Evolutionary conservation across 2,113 vertebrate species (phyloP), one percentile per base, ranked within the genome.

Genomic region (Microtus oregoni): DNA sequence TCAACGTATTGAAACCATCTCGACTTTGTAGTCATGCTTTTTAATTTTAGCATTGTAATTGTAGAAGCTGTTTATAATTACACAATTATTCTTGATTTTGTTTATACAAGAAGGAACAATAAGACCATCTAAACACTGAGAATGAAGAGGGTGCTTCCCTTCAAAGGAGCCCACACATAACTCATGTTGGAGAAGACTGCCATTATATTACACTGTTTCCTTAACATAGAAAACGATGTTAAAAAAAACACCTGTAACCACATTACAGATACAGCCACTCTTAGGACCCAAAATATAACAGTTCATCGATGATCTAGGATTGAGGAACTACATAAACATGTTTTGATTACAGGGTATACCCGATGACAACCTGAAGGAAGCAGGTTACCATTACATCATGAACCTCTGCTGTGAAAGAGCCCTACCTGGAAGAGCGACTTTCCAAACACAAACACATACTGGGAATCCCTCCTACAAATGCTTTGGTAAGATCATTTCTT

Each of bases 61-160:
- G n/a, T 38, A 82, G 73, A 94, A 92, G 10, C 73, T 22, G 55
- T 38, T 78, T 44, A 47, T 19, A 50, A 58, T 26, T 50, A 1
- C 20, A 38, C 77, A 81, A 24, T 88, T 88, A 52, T 78, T 47
- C 19, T 7, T 90, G 44, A 17, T 67, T 89, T 92, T 91, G 61
- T 63, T 75, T 75, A 85, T 88, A 72, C 3, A 68, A 70, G 86
- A 68, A 89, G 30, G 82, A 83, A 92, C 28, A 86, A 38, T 72
- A 91, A 68, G 83, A 86, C 82, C 91, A 95, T 67, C 86, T 28
- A 63, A 86, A 89, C 77, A 76, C 14, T 55, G 30, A 93, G 38
- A 87, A 32, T 88, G 13, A 79, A 93, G 73, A 81, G 58, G 28
- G 3, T 58, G 41, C 68, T 78, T 91, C 65, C 22, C 28, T 63